Evolutionary conservation across 1,140 invertebrate genomes (phyloP), one percentile per base, ranked within the genome.

Genomic region (Drosophila arawakana): DNA sequence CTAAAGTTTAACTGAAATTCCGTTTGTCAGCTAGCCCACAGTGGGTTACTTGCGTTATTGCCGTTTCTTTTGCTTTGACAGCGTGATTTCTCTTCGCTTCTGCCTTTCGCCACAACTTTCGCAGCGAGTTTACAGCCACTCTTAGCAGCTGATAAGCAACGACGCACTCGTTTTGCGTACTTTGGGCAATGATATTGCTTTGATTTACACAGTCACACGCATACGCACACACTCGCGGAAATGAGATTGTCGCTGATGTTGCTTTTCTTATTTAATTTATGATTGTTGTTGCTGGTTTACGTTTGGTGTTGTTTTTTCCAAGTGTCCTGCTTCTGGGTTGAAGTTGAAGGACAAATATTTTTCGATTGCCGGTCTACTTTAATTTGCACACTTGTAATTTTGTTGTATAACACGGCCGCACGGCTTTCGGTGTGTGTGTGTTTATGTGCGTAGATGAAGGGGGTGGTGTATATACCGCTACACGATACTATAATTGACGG

Each of bases 401-500:
- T 78, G 83, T 86, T 86, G 83, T 86, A 86, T 86, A 86, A 86
- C 84, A 89, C 75, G 78, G 49, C 61, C 43, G 44, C 47, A 57
- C 25, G 52, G 49, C 43, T 49, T 61, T 34, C 44, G 59, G 44
- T 37, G 66, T 55, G 55, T 21, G 18, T 21, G 18, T 55, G 55
- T 21, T 21, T 21, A 2, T 21, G 18, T 57, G 61, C 54, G 30
- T 34, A 41, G 13, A 30, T 25, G 44, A 49, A 37, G 67, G 57
- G 52, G 47, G 39, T 25, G 25, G 21, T 74, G 35, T 54, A 47
- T 46, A 58, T 52, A 52, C 60, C 39, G 60, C 54, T 85, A 70
- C 52, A 71, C 61, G 68, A 85, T 69, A 80, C 77, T 89, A 83
- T 88, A 86, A 86, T 88, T 86, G 83, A 86, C 84, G 73, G 72